phyloP scores from a whole-genome alignment of 2,888 invertebrate genomes.

The Eupithecia pulchellata region DNA sequence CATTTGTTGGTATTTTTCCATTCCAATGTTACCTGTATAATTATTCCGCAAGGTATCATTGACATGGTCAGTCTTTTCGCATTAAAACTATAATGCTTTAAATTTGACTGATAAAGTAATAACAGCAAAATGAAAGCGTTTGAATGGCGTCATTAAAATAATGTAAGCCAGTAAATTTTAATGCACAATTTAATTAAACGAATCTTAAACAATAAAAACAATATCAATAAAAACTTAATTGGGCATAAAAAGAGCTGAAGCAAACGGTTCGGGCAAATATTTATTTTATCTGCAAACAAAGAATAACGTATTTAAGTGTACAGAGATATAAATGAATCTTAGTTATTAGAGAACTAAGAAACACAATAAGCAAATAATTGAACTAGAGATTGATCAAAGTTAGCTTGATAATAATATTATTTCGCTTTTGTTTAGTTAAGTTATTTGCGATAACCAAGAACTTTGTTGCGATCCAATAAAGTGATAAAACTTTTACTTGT shows the following conservation, averaged over 20 bases:
- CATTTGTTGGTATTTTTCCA: neutral
- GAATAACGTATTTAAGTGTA: conserved; percentile 18
- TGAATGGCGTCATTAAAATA: neutral
- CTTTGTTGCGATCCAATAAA: neutral
- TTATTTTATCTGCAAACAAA: conserved; percentile 22
- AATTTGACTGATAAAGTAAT: too few species aligned
- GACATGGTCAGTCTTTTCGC: neutral
- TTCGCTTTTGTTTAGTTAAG: conserved; percentile 8
- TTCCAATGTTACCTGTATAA: neutral
- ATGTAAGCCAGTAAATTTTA: neutral
- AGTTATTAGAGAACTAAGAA: conserved; percentile 12
- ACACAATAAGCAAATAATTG: conserved; percentile 23
- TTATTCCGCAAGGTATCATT: neutral
- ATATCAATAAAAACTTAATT: conserved; percentile 13
- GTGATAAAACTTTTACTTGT: neutral
- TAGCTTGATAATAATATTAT: conserved; percentile 6
- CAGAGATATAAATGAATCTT: conserved; percentile 29
- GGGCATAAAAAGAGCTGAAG: conserved; percentile 17
- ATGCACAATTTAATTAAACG: neutral
- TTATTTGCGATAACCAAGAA: conserved; percentile 13
- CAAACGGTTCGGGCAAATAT: conserved; percentile 23
- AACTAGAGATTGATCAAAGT: conserved; percentile 15
- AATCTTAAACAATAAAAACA: neutral
- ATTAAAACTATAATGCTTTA: too few species aligned
- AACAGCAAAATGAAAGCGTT: neutral